Conservation (phyloP, 2,113 vertebrate genomes). For the Ascaphus truei region DNA sequence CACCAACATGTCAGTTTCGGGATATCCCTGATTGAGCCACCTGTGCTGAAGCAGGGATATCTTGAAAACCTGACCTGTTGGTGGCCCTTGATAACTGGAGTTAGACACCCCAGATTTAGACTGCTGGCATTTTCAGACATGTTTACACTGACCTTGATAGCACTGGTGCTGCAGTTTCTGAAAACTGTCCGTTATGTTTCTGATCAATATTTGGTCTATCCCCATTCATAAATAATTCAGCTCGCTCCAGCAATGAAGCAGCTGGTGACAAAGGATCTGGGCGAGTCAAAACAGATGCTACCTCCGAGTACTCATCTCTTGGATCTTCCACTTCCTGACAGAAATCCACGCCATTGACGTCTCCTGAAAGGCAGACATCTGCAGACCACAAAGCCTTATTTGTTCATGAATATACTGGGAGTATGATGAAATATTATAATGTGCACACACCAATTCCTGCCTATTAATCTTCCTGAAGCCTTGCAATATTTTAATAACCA, state of each 20-base stretch:
- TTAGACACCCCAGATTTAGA: no score
- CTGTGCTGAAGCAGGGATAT: no score
- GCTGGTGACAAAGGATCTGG: conserved; percentile 12
- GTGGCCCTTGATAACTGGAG: no score
- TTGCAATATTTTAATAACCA: no score
- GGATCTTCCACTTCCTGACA: conserved; percentile 21
- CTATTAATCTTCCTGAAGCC: no score
- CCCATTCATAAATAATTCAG: conserved; percentile 60
- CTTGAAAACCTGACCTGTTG: no score
- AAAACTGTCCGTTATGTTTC: conserved; percentile 49
- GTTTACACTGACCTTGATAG: conserved; percentile 61
- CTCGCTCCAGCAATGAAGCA: conserved; percentile 11
- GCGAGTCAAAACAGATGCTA: conserved; percentile 3
- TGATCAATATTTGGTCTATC: conserved; percentile 49
- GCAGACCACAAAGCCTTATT: not conserved
- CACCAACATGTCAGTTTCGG: no score
- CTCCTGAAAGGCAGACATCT: conserved; percentile 34
- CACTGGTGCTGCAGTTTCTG: conserved; percentile 48
- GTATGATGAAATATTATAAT: not conserved
- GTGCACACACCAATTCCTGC: no score
- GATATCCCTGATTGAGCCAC: no score
- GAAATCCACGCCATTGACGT: conserved; percentile 35
- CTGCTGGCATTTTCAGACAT: no score
- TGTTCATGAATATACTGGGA: not conserved
- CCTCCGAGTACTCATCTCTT: conserved; percentile 22